Percentiles rank a stretch among this genome's conserved stretches.
phyloP scores from a whole-genome alignment of 2,888 invertebrate species.

The Tanypteryx hageni region DNA sequence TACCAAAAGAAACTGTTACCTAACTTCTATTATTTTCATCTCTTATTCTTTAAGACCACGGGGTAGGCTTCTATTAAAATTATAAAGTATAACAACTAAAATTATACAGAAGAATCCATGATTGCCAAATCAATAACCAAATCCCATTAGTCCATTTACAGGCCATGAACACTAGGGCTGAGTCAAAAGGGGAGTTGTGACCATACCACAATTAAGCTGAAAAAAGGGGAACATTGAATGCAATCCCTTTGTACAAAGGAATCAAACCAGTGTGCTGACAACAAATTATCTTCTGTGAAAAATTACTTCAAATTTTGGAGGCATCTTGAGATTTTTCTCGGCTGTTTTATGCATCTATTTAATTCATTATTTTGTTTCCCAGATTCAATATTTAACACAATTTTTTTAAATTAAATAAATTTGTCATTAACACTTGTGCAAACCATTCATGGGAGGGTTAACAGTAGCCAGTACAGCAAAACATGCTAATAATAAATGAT shows the following conservation, averaged over 20 bases:
- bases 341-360: slow-evolving; percentile 25
- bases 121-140: slow-evolving; percentile 58
- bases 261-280: slow-evolving; percentile 36
- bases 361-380: slow-evolving; percentile 28
- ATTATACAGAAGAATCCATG: slow-evolving; percentile 42
- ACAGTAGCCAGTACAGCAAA: slow-evolving; percentile 62
- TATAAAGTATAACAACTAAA: slow-evolving; percentile 38
- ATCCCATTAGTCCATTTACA: slow-evolving; percentile 46
- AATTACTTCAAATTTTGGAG: slow-evolving; percentile 39
- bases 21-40: slow-evolving; percentile 57
- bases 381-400: not conserved
- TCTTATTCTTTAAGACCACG: slow-evolving; percentile 42
- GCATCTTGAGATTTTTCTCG: slow-evolving; percentile 15
- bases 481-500: slow-evolving; percentile 45
- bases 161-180: slow-evolving; percentile 43
- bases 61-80: slow-evolving; percentile 33
- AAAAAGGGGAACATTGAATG: slow-evolving; percentile 18
- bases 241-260: slow-evolving; percentile 45
- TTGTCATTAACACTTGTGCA: slow-evolving; percentile 63
- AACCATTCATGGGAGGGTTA: slow-evolving; percentile 59
- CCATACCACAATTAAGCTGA: slow-evolving; percentile 36
- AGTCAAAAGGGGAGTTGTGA: slow-evolving; percentile 47
- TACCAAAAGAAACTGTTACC: slow-evolving; percentile 47
- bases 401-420: slow-evolving; percentile 21
- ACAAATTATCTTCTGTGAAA: slow-evolving; percentile 39